A percentile compares a stretch with the other conserved stretches of the same genome.
Evolutionary conservation across 2,113 vertebrate species (phyloP).

Genomic region (Charadrius vociferus): DNA sequence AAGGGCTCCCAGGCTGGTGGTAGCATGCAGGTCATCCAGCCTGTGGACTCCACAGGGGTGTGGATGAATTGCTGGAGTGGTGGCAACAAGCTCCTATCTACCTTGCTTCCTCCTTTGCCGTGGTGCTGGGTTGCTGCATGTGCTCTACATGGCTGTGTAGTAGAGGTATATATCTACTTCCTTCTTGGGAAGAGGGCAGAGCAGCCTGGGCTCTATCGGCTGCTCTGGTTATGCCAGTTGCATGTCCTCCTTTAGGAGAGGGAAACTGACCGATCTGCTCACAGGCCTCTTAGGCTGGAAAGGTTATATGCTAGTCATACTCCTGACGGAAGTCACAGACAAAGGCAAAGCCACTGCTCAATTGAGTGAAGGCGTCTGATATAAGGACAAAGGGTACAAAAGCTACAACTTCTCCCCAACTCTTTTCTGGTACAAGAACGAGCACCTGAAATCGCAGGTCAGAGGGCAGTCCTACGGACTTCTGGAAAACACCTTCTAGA

Average conservation of each 20-base stretch:
- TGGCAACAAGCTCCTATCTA: not conserved
- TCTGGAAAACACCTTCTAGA: not conserved
- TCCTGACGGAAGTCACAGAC: not conserved
- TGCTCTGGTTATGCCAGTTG: not conserved
- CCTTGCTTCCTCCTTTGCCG: not conserved
- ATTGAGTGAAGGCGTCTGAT: not conserved
- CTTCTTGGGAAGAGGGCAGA: not conserved
- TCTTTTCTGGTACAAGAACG: not conserved
- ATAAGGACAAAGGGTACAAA: not conserved
- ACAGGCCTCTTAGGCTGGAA: not conserved
- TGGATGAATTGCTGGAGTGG: not conserved
- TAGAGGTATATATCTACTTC: not conserved
- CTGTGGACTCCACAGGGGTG: not conserved
- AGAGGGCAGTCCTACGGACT: not conserved
- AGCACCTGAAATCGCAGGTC: fast-evolving
- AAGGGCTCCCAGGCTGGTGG: not conserved
- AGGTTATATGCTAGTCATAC: not conserved
- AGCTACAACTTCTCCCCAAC: not conserved
- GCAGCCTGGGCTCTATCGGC: not conserved
- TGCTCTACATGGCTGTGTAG: not conserved
- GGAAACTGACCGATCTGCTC: not conserved
- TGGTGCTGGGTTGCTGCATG: not conserved
- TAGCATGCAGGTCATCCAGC: not conserved
- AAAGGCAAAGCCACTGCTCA: not conserved
- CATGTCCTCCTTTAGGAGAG: not conserved